Base-by-base conservation (phyloP, 2,113 vertebrate species). In the Alosa alosa region DNA sequence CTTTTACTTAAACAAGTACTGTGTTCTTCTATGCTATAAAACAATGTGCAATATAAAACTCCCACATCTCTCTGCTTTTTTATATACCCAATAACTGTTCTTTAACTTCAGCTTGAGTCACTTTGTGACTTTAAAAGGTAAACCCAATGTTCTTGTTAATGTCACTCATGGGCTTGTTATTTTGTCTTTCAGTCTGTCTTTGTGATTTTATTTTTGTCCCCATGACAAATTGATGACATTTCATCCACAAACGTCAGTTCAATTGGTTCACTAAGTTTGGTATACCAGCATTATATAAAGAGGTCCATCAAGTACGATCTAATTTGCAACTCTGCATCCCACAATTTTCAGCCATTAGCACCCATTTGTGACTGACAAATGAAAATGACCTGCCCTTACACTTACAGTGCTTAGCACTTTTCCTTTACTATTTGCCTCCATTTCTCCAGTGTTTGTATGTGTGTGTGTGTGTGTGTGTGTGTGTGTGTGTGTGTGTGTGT, bases 271-370 rank as follows among this genome's bases (percentile, higher is more conserved):
- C 64, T 6, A 64, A 25, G 22, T 68, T 68, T 25, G 25, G 64
- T 25, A 8, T 68, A 11, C 64, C 11, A 68, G 64, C n/a, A 68
- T 68, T 68, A 31, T 68, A 68, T 68, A 68, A 68, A 68, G 64
- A 68, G 64, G 25, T 68, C 64, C 64, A 31, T 31, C 64, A 68
- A 31, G 64, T 68, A 25, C 8, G 64, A 68, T 25, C 64, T 68
- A 68, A 68, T 68, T 68, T 68, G 64, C 64, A 68, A 68, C 64
- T 68, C 10, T 68, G 64, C 64, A 11, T 68, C 64, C 64, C n/a
- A 68, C 25, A 68, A 68, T 68, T 68, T 68, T 31, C 64, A 68
- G 7, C 64, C 64, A 68, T 68, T 68, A 68, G 64, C 64, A 68
- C 64, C 64, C 64, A 31, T 31, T 68, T 68, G 64, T 68, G 64